Evolutionary conservation across 2,113 vertebrate species (phyloP).

Genomic region (Pluvialis apricaria): DNA sequence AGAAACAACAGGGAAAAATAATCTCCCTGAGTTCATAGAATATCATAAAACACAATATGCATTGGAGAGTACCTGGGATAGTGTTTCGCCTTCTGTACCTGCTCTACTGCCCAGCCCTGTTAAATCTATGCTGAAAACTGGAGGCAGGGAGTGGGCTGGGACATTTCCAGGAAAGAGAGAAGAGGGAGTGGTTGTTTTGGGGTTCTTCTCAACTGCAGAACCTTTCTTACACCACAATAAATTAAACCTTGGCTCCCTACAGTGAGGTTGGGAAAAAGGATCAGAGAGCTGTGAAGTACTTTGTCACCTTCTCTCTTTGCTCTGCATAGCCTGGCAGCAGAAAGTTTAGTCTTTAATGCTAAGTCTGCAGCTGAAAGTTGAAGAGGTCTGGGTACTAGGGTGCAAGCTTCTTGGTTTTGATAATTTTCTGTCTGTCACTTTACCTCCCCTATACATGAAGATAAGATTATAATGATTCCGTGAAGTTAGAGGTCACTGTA

Average conservation of each 20-base stretch:
- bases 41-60: background rate
- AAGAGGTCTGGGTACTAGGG: background rate
- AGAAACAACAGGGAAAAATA: background rate
- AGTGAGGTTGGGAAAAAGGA: background rate
- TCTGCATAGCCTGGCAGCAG: background rate
- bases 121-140: background rate
- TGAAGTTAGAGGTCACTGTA: background rate
- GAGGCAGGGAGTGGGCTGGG: background rate
- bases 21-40: background rate
- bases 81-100: background rate
- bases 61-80: background rate
- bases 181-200: background rate
- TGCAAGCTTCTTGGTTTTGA: background rate
- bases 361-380: background rate
- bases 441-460: background rate
- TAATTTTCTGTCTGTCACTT: background rate
- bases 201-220: background rate
- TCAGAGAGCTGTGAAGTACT: background rate
- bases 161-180: background rate
- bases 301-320: background rate
- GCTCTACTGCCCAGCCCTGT: background rate
- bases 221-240: background rate
- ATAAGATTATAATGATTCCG: background rate
- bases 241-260: background rate
- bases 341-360: background rate